Conservation (phyloP, 1,140 invertebrate species). For the Contarinia nasturtii region DNA sequence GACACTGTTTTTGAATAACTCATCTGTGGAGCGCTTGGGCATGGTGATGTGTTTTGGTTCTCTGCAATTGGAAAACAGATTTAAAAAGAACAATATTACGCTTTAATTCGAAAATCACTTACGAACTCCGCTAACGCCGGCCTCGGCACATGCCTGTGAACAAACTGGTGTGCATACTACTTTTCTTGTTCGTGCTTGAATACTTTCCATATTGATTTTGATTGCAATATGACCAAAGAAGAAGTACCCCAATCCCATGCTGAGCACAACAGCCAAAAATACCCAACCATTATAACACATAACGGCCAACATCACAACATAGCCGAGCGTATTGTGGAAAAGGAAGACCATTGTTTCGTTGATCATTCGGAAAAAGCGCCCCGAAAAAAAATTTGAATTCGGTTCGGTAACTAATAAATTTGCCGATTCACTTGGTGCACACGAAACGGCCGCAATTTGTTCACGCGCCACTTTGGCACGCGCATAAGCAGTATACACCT, state of each 20-base stretch:
- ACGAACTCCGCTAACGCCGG: background rate
- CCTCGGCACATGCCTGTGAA: constrained; percentile 6
- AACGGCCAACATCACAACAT: constrained; percentile 59
- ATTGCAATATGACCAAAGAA: constrained; percentile 23
- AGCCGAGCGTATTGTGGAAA: constrained; percentile 30
- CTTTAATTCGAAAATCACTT: background rate
- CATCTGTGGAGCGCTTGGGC: background rate
- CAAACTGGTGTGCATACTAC: constrained; percentile 18
- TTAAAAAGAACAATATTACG: background rate
- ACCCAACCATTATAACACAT: constrained; percentile 70
- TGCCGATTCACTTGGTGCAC: constrained; percentile 2
- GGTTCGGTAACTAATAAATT: background rate
- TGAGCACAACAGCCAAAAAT: constrained; percentile 44
- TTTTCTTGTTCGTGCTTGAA: constrained; percentile 15
- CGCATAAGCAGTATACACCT: constrained; percentile 4
- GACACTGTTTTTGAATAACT: background rate
- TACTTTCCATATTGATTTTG: constrained; percentile 24
- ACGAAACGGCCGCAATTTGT: background rate
- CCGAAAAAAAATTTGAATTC: background rate
- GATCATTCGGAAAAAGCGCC: background rate
- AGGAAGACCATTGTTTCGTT: constrained; percentile 18
- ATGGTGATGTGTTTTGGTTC: background rate
- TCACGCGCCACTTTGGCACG: constrained; percentile 1
- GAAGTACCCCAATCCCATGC: constrained; percentile 49
- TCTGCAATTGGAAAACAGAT: background rate